Base-by-base conservation (phyloP, 2,888 invertebrate genomes). In the Caenorhabditis macrosperma region DNA sequence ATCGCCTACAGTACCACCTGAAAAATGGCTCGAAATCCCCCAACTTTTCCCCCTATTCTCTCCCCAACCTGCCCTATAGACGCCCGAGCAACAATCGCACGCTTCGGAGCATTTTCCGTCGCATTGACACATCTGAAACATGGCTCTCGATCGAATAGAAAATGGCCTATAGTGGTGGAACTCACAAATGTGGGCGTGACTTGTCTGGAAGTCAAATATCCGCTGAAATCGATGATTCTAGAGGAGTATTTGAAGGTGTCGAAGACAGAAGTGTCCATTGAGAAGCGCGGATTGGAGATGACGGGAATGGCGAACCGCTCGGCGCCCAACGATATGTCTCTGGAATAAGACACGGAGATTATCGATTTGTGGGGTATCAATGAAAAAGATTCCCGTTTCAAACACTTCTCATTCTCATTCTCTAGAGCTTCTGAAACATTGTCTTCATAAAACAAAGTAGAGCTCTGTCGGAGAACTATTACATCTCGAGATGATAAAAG, bases 301-400 rank as follows among this genome's bases (percentile, higher is more conserved):
- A 85, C 85, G 1, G 81, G 78, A 2, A 85, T 76, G 0, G 82
- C 63, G 46, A 84, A 85, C 0, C 85, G 78, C 28, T 85, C 85
- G 9, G 72, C 72, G 9, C 85, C 85, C 5, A 63, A 52, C 9
- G 85, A 80, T 7, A 85, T 75, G 60, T 85, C 85, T 41, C 85
- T 85, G 75, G 44, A 82, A 67, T 33, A 33, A 33, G 9, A 33
- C 5, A 7, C 9, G 33, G 33, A 33, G 9, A 33, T 7, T 7
- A 33, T 7, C 5, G 9, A 33, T 33, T 33, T 7, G 33, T 33
- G 33, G 33, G 6, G n/a, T n/a, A n/a, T n/a, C n/a, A n/a, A n/a
- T n/a, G n/a, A n/a, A n/a, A n/a, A n/a, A n/a, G n/a, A n/a, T n/a
- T n/a, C n/a, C n/a, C n/a, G n/a, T n/a, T n/a, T n/a, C n/a, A n/a